Base-by-base conservation (phyloP, 2,113 vertebrate genomes). In the Spizaetus ornatus region DNA sequence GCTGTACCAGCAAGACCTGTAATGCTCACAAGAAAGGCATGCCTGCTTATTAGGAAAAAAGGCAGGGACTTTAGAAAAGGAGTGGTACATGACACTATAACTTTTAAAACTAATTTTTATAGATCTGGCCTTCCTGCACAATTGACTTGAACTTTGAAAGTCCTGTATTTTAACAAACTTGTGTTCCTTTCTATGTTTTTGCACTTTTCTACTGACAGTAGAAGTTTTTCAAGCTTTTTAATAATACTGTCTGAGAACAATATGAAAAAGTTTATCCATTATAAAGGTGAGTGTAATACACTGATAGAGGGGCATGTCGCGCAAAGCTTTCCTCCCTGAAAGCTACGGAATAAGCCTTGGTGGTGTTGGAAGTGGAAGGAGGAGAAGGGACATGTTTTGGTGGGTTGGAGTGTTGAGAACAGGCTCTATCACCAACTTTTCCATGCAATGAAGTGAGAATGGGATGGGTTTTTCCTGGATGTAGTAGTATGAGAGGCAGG, bases 321-420 rank as follows among this genome's bases (percentile, higher is more conserved):
- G 4, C 14, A 40, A 52, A n/a, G 34, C 9, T 50, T 58, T 78
- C 6, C 6, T 82, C 22, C 16, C 32, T 56, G n/a, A 63, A 83
- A 86, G 22, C n/a, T 69, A 4, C 1, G 0, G 53, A 50, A 18
- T 32, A 47, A 52, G 34, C 6, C 1, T 6, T 48, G 17, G 7
- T 48, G n/a, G 5, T 42, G 15, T 20, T 50, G 32, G 62, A 86
- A 89, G 56, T 20, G 27, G n/a, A 52, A 82, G 16, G 15, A 45
- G 79, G 16, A 86, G 56, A 63, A 73, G 22, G 32, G 12, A 40
- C 0, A 0, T 48, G 23, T 62, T 50, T 48, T 52, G 42, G 21
- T 53, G 48, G 40, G 34, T 5, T 12, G 3, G 17, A 26, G 8
- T 36, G 10, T 50, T 77, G 32, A 77, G 26, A 73, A 61, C 13